Base-by-base conservation (phyloP, 2,888 invertebrate genomes). In the Lasioglossum villosulum region DNA sequence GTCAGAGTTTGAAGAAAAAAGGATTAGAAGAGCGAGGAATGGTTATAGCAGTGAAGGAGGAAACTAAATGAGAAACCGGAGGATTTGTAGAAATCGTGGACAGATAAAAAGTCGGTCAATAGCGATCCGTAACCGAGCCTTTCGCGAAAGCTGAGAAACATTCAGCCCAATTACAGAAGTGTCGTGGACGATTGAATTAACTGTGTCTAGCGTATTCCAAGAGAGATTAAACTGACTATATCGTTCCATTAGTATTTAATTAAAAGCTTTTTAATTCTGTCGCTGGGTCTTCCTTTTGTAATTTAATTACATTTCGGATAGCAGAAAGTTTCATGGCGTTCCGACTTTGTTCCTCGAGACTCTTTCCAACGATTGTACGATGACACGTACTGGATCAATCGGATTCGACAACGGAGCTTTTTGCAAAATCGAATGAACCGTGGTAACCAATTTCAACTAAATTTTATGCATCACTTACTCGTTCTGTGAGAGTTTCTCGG, bases 401-500 rank as follows among this genome's bases (percentile, higher is more conserved):
- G 23, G 12, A 59, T 59, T 59, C 27, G 10, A 27, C 56, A 27
- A 4, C 59, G 27, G 23, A 10, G 59, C 14, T 19, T 39, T 42
- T 14, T n/a, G 5, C 23, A 37, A 70, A 70, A n/a, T 70, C 34
- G 23, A n/a, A 37, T 10, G 23, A 70, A 39, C 0, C 23, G 52
- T 3, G 23, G 23, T 10, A 52, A 52, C 52, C n/a, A 52, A 52
- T 52, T 52, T 52, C 23, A 52, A n/a, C 10, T 10, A 23, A 59
- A 27, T 59, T 59, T 14, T 27, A 82, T 73, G 6, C 63, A 78
- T 86, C 80, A 86, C 90, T 90, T 80, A 89, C 87, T 89, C 48
- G 59, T 89, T 76, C 68, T 75, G 37, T 37, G 83, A 4, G 59
- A 73, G 59, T 81, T 89, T 81, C 82, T 78, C 78, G 70, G 16